Evolutionary conservation across 2,888 invertebrate genomes (phyloP).

Genomic region (Acleris emargana): DNA sequence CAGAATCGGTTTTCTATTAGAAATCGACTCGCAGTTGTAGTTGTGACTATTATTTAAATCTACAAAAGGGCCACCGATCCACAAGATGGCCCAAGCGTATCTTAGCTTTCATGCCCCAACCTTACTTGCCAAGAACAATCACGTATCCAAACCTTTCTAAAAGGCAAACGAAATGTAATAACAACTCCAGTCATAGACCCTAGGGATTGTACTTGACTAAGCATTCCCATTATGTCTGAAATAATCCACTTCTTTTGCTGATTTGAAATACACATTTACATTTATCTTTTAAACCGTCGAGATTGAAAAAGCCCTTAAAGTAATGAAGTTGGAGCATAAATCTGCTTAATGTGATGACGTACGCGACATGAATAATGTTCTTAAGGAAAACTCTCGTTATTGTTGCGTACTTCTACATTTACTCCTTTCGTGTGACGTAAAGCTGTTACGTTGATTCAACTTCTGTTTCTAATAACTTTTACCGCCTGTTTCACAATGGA

Average conservation of each 20-base stretch:
- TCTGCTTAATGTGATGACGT: conserved; percentile 38
- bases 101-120: neutral
- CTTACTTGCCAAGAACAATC: neutral
- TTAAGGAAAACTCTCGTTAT: conserved; percentile 35
- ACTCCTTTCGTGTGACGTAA: conserved; percentile 34
- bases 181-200: conserved; percentile 13
- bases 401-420: conserved; percentile 35
- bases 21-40: too few species aligned
- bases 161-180: neutral
- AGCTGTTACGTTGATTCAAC: conserved; percentile 32
- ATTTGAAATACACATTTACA: conserved; percentile 34
- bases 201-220: conserved; percentile 19
- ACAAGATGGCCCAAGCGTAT: neutral
- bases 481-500: too few species aligned
- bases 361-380: conserved; percentile 38
- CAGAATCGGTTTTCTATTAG: too few species aligned
- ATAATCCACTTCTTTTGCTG: conserved; percentile 24
- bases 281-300: conserved; percentile 36
- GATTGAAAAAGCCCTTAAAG: conserved; percentile 38
- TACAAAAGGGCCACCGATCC: too few species aligned
- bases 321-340: conserved; percentile 38
- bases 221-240: conserved; percentile 20
- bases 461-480: conserved; percentile 6
- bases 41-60: too few species aligned
- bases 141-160: neutral